These are phyloP conservation scores for Miniopterus natalensis DNA, from an alignment of 2,113 vertebrate genomes.

Conservation along the genomic window DNA sequence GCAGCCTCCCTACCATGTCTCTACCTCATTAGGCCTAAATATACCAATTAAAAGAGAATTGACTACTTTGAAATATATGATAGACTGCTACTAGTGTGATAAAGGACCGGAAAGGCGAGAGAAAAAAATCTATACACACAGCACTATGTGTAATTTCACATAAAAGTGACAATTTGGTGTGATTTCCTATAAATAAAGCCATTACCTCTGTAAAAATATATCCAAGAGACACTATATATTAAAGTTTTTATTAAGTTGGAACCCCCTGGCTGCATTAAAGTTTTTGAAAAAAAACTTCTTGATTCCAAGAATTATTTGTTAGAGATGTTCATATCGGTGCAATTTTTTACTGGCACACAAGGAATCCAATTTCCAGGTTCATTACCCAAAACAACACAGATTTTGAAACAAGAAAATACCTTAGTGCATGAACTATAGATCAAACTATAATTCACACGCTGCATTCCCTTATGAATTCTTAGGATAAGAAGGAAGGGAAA, in stretches of 20 bases:
- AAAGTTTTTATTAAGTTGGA: constrained; percentile 68
- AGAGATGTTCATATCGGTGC: constrained; percentile 74
- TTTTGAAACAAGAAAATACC: constrained; percentile 91
- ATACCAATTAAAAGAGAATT: constrained; percentile 61
- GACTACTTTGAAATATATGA: constrained; percentile 5
- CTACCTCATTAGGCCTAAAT: constrained; percentile 56
- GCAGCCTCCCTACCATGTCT: background rate
- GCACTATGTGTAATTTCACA: background rate
- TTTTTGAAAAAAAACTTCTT: constrained; percentile 63
- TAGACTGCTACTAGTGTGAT: background rate
- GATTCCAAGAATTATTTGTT: constrained; percentile 83
- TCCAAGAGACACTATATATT: constrained; percentile 27
- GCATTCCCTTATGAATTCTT: constrained; percentile 87
- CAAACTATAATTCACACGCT: constrained; percentile 89
- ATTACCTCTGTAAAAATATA: constrained; percentile 64
- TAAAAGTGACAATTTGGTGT: background rate
- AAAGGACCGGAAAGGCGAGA: background rate
- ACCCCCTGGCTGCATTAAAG: background rate
- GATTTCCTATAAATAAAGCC: constrained; percentile 44
- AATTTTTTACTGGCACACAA: constrained; percentile 87
- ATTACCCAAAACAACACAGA: constrained; percentile 91
- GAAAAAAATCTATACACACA: background rate
- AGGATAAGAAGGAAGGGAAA: constrained; percentile 87
- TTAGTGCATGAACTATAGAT: constrained; percentile 88
- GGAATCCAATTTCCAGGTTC: constrained; percentile 91